Conservation (phyloP, 2,113 vertebrate species). For the Apteryx mantelli region DNA sequence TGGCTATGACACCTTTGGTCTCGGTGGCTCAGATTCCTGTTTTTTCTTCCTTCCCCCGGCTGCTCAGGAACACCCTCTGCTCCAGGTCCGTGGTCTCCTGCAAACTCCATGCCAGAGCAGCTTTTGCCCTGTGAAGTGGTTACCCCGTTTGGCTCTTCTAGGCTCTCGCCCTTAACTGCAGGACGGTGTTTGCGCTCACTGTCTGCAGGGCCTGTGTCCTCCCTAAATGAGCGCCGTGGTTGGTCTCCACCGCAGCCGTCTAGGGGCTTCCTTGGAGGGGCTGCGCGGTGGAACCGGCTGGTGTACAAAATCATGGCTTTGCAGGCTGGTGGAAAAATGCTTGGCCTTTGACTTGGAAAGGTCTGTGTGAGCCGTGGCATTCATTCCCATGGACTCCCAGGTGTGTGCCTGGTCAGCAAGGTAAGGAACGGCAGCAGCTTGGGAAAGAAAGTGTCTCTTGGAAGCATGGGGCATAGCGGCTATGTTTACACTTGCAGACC, state of each 20-base stretch:
- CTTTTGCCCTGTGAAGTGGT: not conserved
- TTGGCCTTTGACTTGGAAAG: not conserved
- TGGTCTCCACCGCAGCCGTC: not conserved
- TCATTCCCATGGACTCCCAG: not conserved
- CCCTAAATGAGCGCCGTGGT: too few relatives aligned
- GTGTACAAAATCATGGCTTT: not conserved
- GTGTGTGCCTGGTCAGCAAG: not conserved
- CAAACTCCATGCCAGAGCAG: not conserved
- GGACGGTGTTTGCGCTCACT: not conserved
- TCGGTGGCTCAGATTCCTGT: not conserved
- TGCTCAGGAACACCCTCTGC: not conserved
- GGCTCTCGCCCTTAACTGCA: not conserved
- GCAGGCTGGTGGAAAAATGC: not conserved
- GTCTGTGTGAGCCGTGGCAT: not conserved
- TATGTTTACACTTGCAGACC: not conserved
- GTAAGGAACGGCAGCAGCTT: not conserved
- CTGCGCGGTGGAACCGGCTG: accelerated
- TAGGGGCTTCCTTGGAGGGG: not conserved
- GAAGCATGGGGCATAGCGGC: not conserved
- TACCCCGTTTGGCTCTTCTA: not conserved
- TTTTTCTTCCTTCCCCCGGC: not conserved
- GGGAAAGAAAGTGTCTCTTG: not conserved
- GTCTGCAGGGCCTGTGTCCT: not conserved
- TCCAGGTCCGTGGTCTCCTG: not conserved
- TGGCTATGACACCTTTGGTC: not conserved